phyloP scores from a whole-genome alignment of 1,140 invertebrate genomes.

The Conus ventricosus region DNA sequence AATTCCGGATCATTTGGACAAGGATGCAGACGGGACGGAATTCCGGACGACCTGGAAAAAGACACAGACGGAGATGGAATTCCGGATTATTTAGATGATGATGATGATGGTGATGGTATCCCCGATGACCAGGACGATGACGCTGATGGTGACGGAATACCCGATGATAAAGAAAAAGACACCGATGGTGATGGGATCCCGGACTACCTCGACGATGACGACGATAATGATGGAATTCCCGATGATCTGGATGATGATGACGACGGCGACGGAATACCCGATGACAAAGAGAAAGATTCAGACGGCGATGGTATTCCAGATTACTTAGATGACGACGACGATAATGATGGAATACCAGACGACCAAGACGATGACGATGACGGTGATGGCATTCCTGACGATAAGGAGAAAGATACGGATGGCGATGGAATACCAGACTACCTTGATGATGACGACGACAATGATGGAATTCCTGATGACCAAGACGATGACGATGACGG shows the following conservation, averaged over 20 bases:
- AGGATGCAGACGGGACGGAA: constrained; percentile 61
- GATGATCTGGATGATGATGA: constrained; percentile 59
- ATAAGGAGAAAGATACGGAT: constrained; percentile 55
- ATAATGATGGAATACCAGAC: constrained; percentile 65
- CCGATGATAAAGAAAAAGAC: constrained; percentile 62
- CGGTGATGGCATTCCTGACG: constrained; percentile 64
- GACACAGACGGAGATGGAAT: constrained; percentile 68
- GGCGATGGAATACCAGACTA: constrained; percentile 65
- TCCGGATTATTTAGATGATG: constrained; percentile 54
- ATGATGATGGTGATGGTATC: constrained; percentile 61
- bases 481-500: constrained; percentile 61
- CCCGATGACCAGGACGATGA: constrained; percentile 60
- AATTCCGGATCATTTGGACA: constrained; percentile 56
- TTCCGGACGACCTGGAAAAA: constrained; percentile 56
- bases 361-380: constrained; percentile 61
- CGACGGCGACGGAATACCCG: constrained; percentile 65
- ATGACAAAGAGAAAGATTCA: constrained; percentile 57
- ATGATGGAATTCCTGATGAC: constrained; percentile 65
- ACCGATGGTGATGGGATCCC: constrained; percentile 64
- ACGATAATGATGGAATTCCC: constrained; percentile 65
- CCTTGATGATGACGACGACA: constrained; percentile 58
- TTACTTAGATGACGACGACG: constrained; percentile 54
- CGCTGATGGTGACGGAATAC: constrained; percentile 66
- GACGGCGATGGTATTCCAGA: constrained; percentile 61
- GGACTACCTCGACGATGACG: constrained; percentile 64